phyloP scores from a whole-genome alignment of 2,113 vertebrate genomes.

The Cisticola juncidis region DNA sequence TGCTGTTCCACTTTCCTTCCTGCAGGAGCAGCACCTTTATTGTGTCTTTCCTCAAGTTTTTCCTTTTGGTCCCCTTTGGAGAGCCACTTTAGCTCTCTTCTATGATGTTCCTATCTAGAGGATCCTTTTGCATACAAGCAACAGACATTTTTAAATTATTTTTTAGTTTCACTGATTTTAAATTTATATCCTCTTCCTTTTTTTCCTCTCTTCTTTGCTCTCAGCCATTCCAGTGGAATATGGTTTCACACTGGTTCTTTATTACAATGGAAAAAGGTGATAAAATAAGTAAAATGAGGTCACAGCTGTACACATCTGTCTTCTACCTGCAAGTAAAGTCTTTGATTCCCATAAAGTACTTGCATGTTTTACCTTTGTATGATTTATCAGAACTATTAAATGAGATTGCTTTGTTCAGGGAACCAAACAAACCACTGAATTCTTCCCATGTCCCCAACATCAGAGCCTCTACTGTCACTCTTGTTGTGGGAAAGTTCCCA shows the following conservation, averaged over 20 bases:
- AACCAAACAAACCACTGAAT: neutral
- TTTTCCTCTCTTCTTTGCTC: neutral
- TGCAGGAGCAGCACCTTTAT: neutral
- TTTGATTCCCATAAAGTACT: neutral
- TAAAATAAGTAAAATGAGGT: neutral
- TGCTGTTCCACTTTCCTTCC: neutral
- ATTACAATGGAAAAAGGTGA: neutral
- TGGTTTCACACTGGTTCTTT: neutral
- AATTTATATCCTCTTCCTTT: neutral
- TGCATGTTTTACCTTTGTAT: neutral
- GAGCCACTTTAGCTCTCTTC: neutral
- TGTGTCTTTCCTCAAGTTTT: neutral
- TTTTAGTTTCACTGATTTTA: neutral
- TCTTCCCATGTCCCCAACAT: neutral
- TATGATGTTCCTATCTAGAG: neutral
- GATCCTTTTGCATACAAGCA: neutral
- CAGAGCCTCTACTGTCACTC: neutral
- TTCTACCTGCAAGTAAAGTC: neutral
- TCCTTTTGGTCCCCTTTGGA: neutral
- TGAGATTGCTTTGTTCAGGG: neutral
- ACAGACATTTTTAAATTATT: neutral
- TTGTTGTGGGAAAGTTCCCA: neutral
- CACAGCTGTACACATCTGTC: neutral
- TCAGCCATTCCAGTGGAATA: neutral
- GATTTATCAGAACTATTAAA: neutral